These are phyloP conservation scores for Zaprionus inermis DNA, from an alignment of 1,140 invertebrate genomes.

Conservation along the genomic window DNA sequence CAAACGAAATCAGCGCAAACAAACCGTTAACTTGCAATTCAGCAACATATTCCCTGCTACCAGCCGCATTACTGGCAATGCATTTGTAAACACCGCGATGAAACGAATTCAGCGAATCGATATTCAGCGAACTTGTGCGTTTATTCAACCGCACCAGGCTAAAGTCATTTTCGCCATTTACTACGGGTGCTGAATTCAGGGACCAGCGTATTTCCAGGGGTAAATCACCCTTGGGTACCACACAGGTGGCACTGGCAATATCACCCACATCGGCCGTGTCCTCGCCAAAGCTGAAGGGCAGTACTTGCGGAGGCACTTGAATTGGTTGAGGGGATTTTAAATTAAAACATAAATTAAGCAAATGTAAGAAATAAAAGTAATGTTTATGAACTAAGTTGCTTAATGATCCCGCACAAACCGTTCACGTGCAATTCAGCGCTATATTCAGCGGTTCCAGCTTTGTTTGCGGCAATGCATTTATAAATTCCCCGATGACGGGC, in stretches of 20 bases:
- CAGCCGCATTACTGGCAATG: slow-evolving; percentile 86
- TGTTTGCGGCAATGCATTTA: slow-evolving; percentile 91
- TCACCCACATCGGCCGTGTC: slow-evolving; percentile 86
- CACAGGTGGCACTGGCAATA: slow-evolving; percentile 85
- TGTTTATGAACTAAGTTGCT: slow-evolving; percentile 34
- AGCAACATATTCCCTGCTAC: slow-evolving; percentile 85
- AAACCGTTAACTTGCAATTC: slow-evolving; percentile 87
- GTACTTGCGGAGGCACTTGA: slow-evolving; percentile 85
- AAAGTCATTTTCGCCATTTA: slow-evolving; percentile 75
- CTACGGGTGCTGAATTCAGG: slow-evolving; percentile 81
- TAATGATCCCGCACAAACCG: slow-evolving; percentile 57
- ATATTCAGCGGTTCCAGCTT: slow-evolving; percentile 89
- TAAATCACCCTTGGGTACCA: slow-evolving; percentile 85
- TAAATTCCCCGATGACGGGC: slow-evolving; percentile 90
- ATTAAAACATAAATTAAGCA: slow-evolving; percentile 42
- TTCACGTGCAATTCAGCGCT: slow-evolving; percentile 86
- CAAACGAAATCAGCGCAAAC: slow-evolving; percentile 30
- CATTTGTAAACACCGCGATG: slow-evolving; percentile 86
- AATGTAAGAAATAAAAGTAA: slow-evolving; percentile 34
- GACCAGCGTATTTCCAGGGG: slow-evolving; percentile 85
- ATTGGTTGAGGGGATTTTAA: slow-evolving; percentile 12
- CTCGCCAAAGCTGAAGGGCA: slow-evolving; percentile 85
- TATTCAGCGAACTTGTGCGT: slow-evolving; percentile 75
- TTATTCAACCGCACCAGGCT: slow-evolving; percentile 64
- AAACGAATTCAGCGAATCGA: slow-evolving; percentile 83